Percentiles rank a stretch among this genome's conserved stretches.
Evolutionary conservation across 2,888 invertebrate species (phyloP).

Genomic region (Elegia similella): DNA sequence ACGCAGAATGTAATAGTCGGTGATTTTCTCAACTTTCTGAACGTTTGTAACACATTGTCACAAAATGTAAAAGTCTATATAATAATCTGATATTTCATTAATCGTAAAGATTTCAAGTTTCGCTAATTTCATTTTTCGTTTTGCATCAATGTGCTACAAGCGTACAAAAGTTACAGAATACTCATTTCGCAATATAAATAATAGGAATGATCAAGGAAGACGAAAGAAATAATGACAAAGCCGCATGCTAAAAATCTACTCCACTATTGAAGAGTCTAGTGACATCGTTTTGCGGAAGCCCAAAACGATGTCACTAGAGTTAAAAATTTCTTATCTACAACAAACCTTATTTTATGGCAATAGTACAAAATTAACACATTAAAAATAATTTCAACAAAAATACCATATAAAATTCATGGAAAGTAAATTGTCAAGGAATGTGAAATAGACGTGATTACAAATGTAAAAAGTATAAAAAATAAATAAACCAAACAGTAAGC

Average conservation of each 20-base stretch:
- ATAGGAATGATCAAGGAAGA: slow-evolving; percentile 9
- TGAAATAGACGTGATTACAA: slow-evolving; percentile 4
- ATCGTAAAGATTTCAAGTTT: too few relatives aligned
- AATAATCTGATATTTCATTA: too few relatives aligned
- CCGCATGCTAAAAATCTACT: slow-evolving; percentile 9
- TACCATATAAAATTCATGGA: slow-evolving; percentile 10
- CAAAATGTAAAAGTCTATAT: too few relatives aligned
- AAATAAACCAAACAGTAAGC: neutral
- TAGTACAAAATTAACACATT: slow-evolving; percentile 17
- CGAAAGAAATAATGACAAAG: neutral
- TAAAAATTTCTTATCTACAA: slow-evolving; percentile 14
- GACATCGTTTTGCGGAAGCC: too few relatives aligned
- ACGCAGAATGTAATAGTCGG: neutral
- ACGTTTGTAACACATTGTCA: too few relatives aligned
- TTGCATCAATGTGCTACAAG: too few relatives aligned
- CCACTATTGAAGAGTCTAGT: neutral
- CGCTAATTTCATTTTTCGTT: too few relatives aligned
- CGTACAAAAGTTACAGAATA: neutral
- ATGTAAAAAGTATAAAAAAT: slow-evolving; percentile 9
- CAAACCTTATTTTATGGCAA: slow-evolving; percentile 19
- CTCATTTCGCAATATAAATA: neutral
- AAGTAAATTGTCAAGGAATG: slow-evolving; percentile 11
- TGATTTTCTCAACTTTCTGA: neutral
- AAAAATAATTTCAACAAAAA: slow-evolving; percentile 19
- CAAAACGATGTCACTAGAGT: neutral